These are phyloP conservation scores for Brenthis ino DNA, from an alignment of 2,888 invertebrate species.

Conservation along the genomic window DNA sequence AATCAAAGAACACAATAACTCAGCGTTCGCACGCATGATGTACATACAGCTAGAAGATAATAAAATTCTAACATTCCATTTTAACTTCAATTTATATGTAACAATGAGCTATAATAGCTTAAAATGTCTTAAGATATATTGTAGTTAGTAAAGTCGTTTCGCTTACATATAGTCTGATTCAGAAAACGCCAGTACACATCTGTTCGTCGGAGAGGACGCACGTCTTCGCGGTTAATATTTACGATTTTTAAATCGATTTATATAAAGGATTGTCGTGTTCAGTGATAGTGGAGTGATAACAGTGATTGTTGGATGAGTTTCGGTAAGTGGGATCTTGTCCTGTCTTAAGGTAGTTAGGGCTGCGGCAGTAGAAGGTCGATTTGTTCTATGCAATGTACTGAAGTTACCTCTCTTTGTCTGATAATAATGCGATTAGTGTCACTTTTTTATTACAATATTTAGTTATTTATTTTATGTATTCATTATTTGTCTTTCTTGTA, in stretches of 20 bases:
- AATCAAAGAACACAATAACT: constrained; percentile 33
- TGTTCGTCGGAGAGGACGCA: constrained; percentile 17
- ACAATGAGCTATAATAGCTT: constrained; percentile 17
- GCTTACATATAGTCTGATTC: constrained; percentile 26
- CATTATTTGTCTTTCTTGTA: background rate
- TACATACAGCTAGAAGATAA: constrained; percentile 12
- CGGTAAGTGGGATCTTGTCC: constrained; percentile 29
- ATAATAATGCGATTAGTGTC: constrained; percentile 25
- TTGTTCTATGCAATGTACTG: constrained; percentile 28
- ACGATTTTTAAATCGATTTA: constrained; percentile 29
- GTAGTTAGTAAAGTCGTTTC: constrained; percentile 16
- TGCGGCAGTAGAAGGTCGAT: constrained; percentile 37
- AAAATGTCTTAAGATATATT: constrained; percentile 13
- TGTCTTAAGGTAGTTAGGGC: background rate
- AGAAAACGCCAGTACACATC: constrained; percentile 28
- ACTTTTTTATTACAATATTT: constrained; percentile 5
- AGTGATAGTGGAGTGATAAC: constrained; percentile 29
- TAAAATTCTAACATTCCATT: constrained; percentile 9
- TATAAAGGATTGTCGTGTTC: constrained; percentile 26
- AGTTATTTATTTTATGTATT: background rate
- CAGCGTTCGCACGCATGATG: constrained; percentile 25
- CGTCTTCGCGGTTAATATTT: constrained; percentile 23
- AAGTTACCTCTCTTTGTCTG: constrained; percentile 32
- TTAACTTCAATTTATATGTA: background rate
- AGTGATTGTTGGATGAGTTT: constrained; percentile 26